These are phyloP conservation scores for Phrynocephalus guinanensis DNA, from an alignment of 2,797 vertebrate genomes.

Conservation along the genomic window DNA sequence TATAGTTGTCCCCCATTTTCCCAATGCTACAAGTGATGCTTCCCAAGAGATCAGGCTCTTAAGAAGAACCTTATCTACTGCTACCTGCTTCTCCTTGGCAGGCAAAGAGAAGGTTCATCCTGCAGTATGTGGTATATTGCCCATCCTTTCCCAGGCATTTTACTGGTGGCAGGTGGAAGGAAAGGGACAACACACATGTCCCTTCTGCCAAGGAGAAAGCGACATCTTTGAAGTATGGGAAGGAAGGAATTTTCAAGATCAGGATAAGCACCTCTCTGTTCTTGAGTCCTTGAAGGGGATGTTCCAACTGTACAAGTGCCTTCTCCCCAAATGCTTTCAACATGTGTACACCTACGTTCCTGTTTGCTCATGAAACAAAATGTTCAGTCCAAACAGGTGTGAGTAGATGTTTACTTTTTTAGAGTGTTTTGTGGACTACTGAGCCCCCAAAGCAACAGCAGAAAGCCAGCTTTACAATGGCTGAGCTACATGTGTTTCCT, in stretches of 20 bases:
- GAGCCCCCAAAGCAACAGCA: too few species aligned
- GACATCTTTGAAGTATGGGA: not conserved
- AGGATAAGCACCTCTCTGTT: not conserved
- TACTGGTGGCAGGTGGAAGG: not conserved
- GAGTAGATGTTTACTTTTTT: not conserved
- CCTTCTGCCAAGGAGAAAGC: not conserved
- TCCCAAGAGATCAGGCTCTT: not conserved
- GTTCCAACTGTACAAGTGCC: not conserved
- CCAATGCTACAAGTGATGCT: not conserved
- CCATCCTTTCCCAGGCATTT: not conserved
- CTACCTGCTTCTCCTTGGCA: not conserved
- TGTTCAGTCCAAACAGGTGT: not conserved
- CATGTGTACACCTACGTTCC: not conserved
- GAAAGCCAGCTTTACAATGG: not conserved
- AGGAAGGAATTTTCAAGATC: too few species aligned
- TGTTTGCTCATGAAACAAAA: not conserved
- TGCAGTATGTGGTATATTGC: not conserved
- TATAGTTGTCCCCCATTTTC: not conserved
- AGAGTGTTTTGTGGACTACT: not conserved
- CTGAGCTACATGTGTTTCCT: not conserved
- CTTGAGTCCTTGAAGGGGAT: not conserved
- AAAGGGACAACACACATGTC: too few species aligned
- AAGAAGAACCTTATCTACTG: not conserved
- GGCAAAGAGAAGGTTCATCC: not conserved
- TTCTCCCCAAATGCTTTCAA: not conserved